Base-by-base conservation (phyloP, 2,888 invertebrate species). In the Pollenia amentaria region DNA sequence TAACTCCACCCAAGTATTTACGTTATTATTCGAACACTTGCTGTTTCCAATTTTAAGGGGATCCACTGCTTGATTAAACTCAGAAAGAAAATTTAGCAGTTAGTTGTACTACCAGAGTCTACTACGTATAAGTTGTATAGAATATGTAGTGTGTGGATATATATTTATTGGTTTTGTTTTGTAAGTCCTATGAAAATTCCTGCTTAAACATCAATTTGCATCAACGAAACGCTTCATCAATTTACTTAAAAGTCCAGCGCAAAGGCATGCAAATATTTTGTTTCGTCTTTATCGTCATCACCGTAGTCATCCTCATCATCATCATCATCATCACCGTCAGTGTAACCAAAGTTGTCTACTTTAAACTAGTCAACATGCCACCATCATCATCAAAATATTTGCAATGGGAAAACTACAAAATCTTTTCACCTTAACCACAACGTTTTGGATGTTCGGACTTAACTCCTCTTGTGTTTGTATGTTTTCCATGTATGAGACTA, bases 141-240 rank as follows among this genome's bases (percentile, higher is more conserved):
- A 80, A 57, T 51, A 40, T 81, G 40, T 78, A 57, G 51, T 77
- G 51, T 84, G 64, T 73, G 60, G 29, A 29, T 46, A 76, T 67
- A 84, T 69, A 84, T 84, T 73, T 84, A 79, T 84, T 75, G 78
- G 64, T 79, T 79, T 46, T 84, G 73, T 69, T 79, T 79, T 75
- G 79, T 79, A 73, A 60, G 73, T 78, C 67, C 78, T 78, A 67
- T 42, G 46, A 73, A 87, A 29, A 87, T 87, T 84, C 75, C 84
- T 84, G 84, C 85, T 87, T 84, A 82, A 84, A 82, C 91, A 91
- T 91, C 91, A 91, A 90, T 91, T 91, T 91, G 91, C 91, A 91
- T 91, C 91, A 91, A 89, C 90, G 90, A 90, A 91, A 91, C 90
- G 91, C 91, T 91, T 90, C 91, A 91, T 91, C 91, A 91, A 91